Evolutionary conservation across 2,888 invertebrate genomes (phyloP).

Genomic region (Pammene aurita): DNA sequence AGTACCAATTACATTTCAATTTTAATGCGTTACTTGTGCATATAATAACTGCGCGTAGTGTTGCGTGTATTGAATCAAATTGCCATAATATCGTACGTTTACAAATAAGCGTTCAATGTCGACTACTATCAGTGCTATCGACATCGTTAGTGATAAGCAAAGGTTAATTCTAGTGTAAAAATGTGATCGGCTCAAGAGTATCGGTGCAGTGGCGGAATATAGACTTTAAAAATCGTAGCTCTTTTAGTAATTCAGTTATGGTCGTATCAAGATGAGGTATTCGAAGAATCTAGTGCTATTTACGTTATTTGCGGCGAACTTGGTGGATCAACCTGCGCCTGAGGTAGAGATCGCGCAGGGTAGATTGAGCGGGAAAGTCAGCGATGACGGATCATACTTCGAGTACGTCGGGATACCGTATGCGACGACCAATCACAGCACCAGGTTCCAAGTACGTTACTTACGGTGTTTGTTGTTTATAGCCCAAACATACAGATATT

Average conservation of each 20-base stretch:
- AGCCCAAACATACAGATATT: not conserved
- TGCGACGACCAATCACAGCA: slow-evolving; percentile 38
- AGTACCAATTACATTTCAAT: not conserved
- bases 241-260: not conserved
- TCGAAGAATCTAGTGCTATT: slow-evolving; percentile 40
- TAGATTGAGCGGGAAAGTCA: slow-evolving; percentile 41
- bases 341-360: slow-evolving; percentile 44
- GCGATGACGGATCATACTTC: slow-evolving; percentile 43
- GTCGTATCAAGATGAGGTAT: slow-evolving; percentile 18
- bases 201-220: not conserved
- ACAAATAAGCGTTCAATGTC: not conserved
- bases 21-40: not conserved
- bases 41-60: not conserved
- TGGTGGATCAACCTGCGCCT: slow-evolving; percentile 44
- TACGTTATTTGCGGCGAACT: slow-evolving; percentile 41
- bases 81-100: not conserved
- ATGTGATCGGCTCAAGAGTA: not conserved
- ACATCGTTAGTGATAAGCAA: not conserved
- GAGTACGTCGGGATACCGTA: slow-evolving; percentile 47
- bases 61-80: not conserved
- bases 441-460: slow-evolving; percentile 60
- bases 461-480: not conserved
- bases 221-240: not conserved
- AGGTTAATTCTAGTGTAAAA: not conserved
- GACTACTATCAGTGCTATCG: not conserved